Conservation (phyloP, 2,888 invertebrate genomes). For the Cinara cedri region DNA sequence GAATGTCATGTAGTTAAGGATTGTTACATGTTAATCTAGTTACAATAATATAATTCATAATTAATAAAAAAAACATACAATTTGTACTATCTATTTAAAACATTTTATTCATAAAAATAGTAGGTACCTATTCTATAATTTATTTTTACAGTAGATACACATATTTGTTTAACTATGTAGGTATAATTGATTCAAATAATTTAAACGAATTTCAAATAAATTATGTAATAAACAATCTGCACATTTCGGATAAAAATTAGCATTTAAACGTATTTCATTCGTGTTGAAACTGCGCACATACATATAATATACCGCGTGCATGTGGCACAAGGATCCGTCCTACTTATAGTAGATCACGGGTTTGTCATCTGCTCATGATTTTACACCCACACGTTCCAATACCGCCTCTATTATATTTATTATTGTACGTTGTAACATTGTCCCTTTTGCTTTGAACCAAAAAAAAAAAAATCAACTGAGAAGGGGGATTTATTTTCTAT, state of each 20-base stretch:
- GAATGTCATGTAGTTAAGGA: no score
- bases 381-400: slow-evolving; percentile 45
- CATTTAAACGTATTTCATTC: slow-evolving; percentile 10
- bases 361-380: slow-evolving; percentile 50
- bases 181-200: not conserved
- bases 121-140: no score
- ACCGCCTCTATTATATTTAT: not conserved
- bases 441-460: slow-evolving; percentile 48
- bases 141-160: no score
- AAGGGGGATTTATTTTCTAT: slow-evolving; percentile 20
- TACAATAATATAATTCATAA: no score
- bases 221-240: not conserved
- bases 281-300: slow-evolving; percentile 19
- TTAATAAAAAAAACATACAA: no score
- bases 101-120: no score
- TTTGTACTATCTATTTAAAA: no score
- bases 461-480: not conserved
- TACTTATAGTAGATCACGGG: slow-evolving; percentile 48
- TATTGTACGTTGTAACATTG: not conserved
- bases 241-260: slow-evolving; percentile 33
- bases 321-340: slow-evolving; percentile 55
- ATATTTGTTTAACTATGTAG: no score
- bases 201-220: not conserved
- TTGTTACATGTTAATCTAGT: no score
- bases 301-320: not conserved